Base-by-base conservation (phyloP, 2,113 vertebrate genomes). In the Podarcis cretensis region DNA sequence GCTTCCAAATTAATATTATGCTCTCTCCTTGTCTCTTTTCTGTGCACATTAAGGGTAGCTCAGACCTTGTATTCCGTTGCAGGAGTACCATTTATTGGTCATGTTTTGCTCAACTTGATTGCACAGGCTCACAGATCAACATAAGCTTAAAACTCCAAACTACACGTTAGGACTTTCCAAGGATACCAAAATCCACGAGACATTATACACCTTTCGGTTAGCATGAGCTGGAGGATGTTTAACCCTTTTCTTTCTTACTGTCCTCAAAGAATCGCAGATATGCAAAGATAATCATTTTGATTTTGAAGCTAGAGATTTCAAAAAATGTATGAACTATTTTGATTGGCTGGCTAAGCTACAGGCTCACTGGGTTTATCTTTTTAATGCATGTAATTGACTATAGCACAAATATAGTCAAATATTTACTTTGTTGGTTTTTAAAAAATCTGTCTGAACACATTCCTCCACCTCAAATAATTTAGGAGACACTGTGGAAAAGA, bases 61-160 rank as follows among this genome's bases (percentile, higher is more conserved):
- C 3, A 0, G 71, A 89, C 90, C 35, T 89, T 96, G 82, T 94
- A 95, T 94, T 92, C 75, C 89, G 6, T 80, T 92, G 73, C 82
- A 93, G 84, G 92, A 79, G 74, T 73, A 32, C 83, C 83, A 82
- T 93, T 86, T 83, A 27, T 71, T 92, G 89, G 86, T 86, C 84
- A 30, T 89, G 69, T 95, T 96, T 88, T 20, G 66, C 92, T 94
- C 90, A 92, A 92, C 83, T 84, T 59, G 12, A 85, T 96, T 94
- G 93, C 95, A 83, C 89, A 94, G 92, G 91, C 87, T 95, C 88
- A 92, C 91, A 95, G 88, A 89, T 95, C 75, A 95, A 95, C 92
- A 96, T 95, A 93, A 96, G 95, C 94, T 95, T 85, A 90, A 94
- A 93, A 96, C 90, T 92, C 94, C 25, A 86, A 91, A 96, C 92